phyloP scores from a whole-genome alignment of 2,888 invertebrate genomes.

The Poecilobothrus nobilitatus region DNA sequence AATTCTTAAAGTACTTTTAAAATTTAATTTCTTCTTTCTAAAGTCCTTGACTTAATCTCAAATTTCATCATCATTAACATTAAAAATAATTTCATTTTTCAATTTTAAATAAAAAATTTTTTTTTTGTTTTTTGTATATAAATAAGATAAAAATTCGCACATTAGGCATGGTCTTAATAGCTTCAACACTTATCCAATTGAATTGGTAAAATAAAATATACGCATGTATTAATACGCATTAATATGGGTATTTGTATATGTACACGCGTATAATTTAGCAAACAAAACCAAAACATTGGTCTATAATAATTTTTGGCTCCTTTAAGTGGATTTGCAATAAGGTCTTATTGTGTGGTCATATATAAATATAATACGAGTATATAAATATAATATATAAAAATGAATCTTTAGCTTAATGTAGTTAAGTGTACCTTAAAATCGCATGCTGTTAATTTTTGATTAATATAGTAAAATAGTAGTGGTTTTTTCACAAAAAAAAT shows the following conservation, averaged over 20 bases:
- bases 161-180: background rate
- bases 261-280: background rate
- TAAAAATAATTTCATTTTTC: background rate
- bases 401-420: background rate
- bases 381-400: background rate
- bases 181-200: background rate
- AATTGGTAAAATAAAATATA: too few species aligned
- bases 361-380: background rate
- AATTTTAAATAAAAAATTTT: background rate
- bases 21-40: background rate
- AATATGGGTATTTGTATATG: too few species aligned
- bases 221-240: too few species aligned
- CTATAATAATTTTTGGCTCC: background rate
- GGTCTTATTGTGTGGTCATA: background rate
- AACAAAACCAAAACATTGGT: background rate
- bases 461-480: too few species aligned
- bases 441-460: background rate
- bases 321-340: conserved; percentile 6
- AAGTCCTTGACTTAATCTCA: background rate
- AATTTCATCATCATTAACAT: conserved; percentile 2
- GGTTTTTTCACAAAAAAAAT: background rate
- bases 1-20: background rate
- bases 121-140: background rate
- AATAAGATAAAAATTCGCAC: background rate
- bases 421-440: background rate